These are phyloP conservation scores for Meloidogyne hapla DNA, from an alignment of 1,140 invertebrate species.

Conservation along the genomic window DNA sequence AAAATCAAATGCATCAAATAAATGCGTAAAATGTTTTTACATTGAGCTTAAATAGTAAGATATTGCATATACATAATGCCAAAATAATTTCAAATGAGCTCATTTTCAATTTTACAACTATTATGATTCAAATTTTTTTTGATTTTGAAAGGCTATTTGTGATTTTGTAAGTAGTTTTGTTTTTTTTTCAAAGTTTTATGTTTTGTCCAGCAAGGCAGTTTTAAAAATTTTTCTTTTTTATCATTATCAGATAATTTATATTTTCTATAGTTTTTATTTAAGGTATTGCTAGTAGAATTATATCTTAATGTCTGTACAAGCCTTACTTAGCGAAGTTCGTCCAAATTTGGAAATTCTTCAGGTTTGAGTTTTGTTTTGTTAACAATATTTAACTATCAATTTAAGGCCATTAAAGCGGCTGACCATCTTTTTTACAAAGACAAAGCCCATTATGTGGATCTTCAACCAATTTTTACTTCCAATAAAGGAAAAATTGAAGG, in stretches of 20 bases:
- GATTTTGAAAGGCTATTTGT: too few relatives aligned
- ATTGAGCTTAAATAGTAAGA: background rate
- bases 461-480: constrained; percentile 10
- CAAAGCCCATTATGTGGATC: constrained; percentile 8
- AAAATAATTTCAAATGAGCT: background rate
- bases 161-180: too few relatives aligned
- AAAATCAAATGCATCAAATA: too few relatives aligned
- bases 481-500: background rate
- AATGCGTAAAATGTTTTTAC: background rate
- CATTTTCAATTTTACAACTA: background rate
- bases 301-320: background rate
- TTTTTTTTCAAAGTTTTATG: too few relatives aligned
- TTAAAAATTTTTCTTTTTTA: too few relatives aligned
- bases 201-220: too few relatives aligned
- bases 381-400: background rate
- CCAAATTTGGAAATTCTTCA: constrained; percentile 3
- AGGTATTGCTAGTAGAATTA: background rate
- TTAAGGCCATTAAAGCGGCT: constrained; percentile 19
- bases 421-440: constrained; percentile 24
- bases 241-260: too few relatives aligned
- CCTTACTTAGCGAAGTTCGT: background rate
- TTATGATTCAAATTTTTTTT: too few relatives aligned
- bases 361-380: background rate
- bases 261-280: too few relatives aligned
- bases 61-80: background rate